phyloP scores from a whole-genome alignment of 2,888 invertebrate genomes.

The Yponomeuta malinellus region DNA sequence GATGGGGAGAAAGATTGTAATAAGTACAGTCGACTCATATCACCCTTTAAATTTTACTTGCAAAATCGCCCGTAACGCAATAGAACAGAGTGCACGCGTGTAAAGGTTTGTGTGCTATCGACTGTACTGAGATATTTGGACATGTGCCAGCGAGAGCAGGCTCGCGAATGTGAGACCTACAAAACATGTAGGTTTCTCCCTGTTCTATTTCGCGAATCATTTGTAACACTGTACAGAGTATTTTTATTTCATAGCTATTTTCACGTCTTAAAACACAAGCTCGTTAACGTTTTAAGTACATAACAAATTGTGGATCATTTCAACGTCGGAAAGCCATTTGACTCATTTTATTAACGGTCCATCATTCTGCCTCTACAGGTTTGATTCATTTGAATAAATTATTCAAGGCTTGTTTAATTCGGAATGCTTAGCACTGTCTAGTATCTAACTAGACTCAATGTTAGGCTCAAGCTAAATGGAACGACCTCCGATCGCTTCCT shows the following conservation, averaged over 20 bases:
- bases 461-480: constrained; percentile 2
- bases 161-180: too few relatives aligned
- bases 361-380: background rate
- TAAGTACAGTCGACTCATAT: too few relatives aligned
- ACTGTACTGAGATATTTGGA: too few relatives aligned
- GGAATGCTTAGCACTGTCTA: background rate
- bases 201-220: background rate
- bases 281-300: constrained; percentile 4
- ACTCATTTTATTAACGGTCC: background rate
- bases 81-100: too few relatives aligned
- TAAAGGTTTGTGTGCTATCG: too few relatives aligned
- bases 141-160: too few relatives aligned
- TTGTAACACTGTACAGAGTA: background rate
- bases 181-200: too few relatives aligned
- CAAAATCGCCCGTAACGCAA: too few relatives aligned
- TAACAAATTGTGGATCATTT: background rate
- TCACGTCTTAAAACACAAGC: background rate
- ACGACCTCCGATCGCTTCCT: constrained; percentile 4
- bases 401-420: constrained; percentile 6
- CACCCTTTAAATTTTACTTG: too few relatives aligned
- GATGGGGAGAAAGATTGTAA: too few relatives aligned
- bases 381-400: constrained; percentile 9
- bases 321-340: background rate
- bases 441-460: constrained; percentile 5
- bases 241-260: background rate